Percentiles rank a stretch among this genome's conserved stretches.
Conservation (phyloP, 2,888 invertebrate species). For the Unio pictorum region DNA sequence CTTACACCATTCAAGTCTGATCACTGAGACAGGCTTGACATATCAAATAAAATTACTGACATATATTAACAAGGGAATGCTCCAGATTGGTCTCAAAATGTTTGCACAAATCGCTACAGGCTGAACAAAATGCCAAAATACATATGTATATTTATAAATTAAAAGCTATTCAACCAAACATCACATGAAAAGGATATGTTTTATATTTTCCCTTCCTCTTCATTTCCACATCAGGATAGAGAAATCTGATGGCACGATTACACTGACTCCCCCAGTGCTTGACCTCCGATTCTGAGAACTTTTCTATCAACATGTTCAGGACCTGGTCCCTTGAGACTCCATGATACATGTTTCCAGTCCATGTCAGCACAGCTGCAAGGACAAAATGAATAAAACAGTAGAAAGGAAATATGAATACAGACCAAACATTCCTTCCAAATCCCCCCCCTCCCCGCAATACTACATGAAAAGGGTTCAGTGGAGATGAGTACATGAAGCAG, state of each 20-base stretch:
- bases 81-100: too few species aligned
- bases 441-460: background rate
- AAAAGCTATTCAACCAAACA: too few species aligned
- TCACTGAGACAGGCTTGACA: too few species aligned
- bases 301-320: slow-evolving; percentile 42
- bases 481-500: too few species aligned
- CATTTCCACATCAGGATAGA: slow-evolving; percentile 56
- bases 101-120: too few species aligned
- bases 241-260: slow-evolving; percentile 57
- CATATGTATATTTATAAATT: too few species aligned
- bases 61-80: too few species aligned
- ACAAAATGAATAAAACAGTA: background rate
- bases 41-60: too few species aligned
- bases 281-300: slow-evolving; percentile 45
- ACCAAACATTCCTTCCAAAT: background rate
- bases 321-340: slow-evolving; percentile 56
- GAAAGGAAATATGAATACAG: background rate
- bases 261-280: slow-evolving; percentile 58
- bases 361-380: slow-evolving; percentile 45
- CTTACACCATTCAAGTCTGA: too few species aligned
- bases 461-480: background rate
- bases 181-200: slow-evolving; percentile 56
- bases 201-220: slow-evolving; percentile 64
- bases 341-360: slow-evolving; percentile 54
- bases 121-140: too few species aligned